Evolutionary conservation across 2,113 vertebrate genomes (phyloP), one percentile per base, ranked within the genome.

Genomic region (Nothoprocta pentlandii): DNA sequence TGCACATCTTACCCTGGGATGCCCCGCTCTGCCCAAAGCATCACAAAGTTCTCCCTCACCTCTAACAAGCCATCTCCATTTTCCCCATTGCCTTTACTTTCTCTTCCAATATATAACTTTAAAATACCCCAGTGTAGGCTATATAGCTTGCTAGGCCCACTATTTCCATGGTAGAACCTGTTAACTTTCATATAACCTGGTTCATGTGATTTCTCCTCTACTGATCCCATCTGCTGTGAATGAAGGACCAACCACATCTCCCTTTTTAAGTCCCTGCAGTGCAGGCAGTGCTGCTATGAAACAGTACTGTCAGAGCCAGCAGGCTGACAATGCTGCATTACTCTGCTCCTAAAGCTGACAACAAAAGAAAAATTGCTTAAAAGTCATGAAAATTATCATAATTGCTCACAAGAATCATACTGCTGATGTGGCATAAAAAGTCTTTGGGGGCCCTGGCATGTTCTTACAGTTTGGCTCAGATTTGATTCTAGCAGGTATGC

Each of bases 401-500:
- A 92, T 77, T 73, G 77, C 68, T 95, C 79, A 70, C 94, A 91
- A 79, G 91, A 95, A 94, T 88, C 90, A 51, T 89, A 85, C 87
- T 53, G 84, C 86, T 93, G 92, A 93, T 78, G 91, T 93, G 87
- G 84, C 75, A 89, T 94, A 81, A 79, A 83, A 81, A 91, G 74
- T 79, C 78, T 89, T 94, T 75, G 84, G 4, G 19, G 26, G 32
- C 16, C 17, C 25, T 44, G 0, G 9, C 19, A 12, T 14, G 71
- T 78, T 92, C 71, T 85, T 92, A 56, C 58, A 92, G 14, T 34
- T 61, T n/a, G 26, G 51, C 19, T 19, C 19, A 66, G 58, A 87
- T 94, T 90, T 92, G 73, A 83, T 93, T 94, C 87, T 95, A 93
- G 83, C 64, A 87, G 91, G 78, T 67, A 91, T 42, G 21, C 73